Percentiles rank a stretch among this genome's conserved stretches.
These are phyloP conservation scores for Trichopria drosophilae DNA, from an alignment of 2,888 invertebrate species.

Conservation along the genomic window DNA sequence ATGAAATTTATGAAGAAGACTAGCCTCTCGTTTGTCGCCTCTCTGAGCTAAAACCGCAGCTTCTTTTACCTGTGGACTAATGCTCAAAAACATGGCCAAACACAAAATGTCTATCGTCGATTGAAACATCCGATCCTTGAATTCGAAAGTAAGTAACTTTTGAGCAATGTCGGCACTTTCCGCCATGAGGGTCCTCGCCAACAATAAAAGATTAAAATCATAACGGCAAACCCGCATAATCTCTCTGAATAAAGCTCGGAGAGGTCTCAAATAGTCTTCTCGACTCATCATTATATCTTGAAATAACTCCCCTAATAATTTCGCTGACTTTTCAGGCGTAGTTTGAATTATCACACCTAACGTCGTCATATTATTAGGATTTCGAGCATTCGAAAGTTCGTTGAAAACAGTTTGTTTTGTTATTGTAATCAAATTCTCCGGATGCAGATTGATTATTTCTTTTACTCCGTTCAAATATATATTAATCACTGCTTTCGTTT, in stretches of 20 bases:
- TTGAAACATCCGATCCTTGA: constrained; percentile 81
- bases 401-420: constrained; percentile 93
- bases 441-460: constrained; percentile 84
- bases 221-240: constrained; percentile 81
- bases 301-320: constrained; percentile 81
- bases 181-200: constrained; percentile 77
- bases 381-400: constrained; percentile 87
- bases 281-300: constrained; percentile 82
- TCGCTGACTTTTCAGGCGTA: constrained; percentile 79
- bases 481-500: constrained; percentile 89
- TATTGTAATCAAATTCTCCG: constrained; percentile 81
- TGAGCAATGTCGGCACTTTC: constrained; percentile 66
- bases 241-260: constrained; percentile 85
- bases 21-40: constrained; percentile 61
- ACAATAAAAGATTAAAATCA: constrained; percentile 77
- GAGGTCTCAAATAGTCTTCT: constrained; percentile 87
- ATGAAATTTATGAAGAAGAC: constrained; percentile 58
- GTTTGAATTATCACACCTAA: constrained; percentile 86
- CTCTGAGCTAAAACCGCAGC: constrained; percentile 63
- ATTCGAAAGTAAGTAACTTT: constrained; percentile 67
- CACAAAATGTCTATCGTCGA: constrained; percentile 84
- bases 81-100: constrained; percentile 81
- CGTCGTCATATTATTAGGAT: constrained; percentile 94
- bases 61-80: constrained; percentile 73
- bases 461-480: constrained; percentile 88